Evolutionary conservation across 2,113 vertebrate species (phyloP), one percentile per base, ranked within the genome.

Genomic region (Chitala chitala): DNA sequence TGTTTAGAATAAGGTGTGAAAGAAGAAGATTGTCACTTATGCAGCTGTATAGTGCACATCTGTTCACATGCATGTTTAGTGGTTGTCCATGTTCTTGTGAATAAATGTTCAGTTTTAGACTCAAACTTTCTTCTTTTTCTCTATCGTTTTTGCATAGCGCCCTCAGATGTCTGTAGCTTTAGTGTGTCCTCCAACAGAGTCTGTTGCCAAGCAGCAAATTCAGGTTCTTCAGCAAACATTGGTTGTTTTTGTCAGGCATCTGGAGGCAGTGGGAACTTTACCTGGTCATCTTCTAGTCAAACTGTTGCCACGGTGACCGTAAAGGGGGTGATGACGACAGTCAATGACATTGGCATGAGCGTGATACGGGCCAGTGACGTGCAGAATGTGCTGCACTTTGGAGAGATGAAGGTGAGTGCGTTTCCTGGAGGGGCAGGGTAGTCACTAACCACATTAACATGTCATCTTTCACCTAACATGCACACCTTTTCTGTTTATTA

Each of bases 211-310:
- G n/a, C n/a, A n/a, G n/a, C n/a, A n/a, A n/a, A n/a, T n/a, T n/a
- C n/a, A n/a, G n/a, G n/a, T n/a, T n/a, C n/a, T n/a, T n/a, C n/a
- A n/a, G n/a, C n/a, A n/a, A n/a, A n/a, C n/a, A n/a, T 22, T 22
- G 42, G 8, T 66, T 9, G 12, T 61, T 61, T 75, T 42, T 75
- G 54, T 48, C 82, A 92, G 97, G 95, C 93, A 6, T 86, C 82
- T 0, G 96, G 96, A 38, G 97, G 95, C 58, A 98, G 96, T 76
- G 96, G 97, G 24, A 98, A 98, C 83, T 98, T 98, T 86, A 96
- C 87, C 81, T 98, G 97, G 97, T 93, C 93, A 5, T 95, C 86
- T 0, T 97, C 96, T 17, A 94, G 88, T 79, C 80, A 85, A 13
- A 78, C 84, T 40, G 94, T 98, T 3, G 93, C 95, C 77, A 94